These are phyloP conservation scores for Gryon sp. DNA, from an alignment of 1,140 invertebrate species.

Conservation along the genomic window DNA sequence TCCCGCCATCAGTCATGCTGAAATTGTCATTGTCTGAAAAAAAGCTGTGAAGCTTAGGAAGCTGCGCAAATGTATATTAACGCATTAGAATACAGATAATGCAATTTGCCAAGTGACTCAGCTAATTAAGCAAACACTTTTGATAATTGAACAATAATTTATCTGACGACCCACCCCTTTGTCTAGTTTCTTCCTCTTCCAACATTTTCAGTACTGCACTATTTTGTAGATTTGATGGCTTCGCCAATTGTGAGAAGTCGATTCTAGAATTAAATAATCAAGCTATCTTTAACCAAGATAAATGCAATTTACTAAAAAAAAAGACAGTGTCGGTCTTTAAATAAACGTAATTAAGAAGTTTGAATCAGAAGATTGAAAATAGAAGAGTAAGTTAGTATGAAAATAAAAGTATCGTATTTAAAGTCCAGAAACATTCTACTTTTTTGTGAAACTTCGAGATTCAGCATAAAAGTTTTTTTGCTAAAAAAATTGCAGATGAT, in stretches of 20 bases:
- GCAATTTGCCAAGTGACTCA: slow-evolving; percentile 7
- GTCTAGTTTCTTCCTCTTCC: slow-evolving; percentile 87
- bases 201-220: slow-evolving; percentile 89
- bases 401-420: too few relatives aligned
- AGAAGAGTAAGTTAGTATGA: too few relatives aligned
- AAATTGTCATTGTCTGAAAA: too few relatives aligned
- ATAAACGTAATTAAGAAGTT: background rate
- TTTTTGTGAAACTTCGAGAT: too few relatives aligned
- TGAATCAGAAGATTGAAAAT: background rate
- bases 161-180: slow-evolving; percentile 77
- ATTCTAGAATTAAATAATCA: slow-evolving; percentile 81
- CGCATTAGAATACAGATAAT: background rate
- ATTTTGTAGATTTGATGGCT: slow-evolving; percentile 88
- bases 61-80: slow-evolving; percentile 5
- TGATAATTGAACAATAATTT: slow-evolving; percentile 51
- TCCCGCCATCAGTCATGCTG: too few relatives aligned
- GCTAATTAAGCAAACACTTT: slow-evolving; percentile 40
- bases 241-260: slow-evolving; percentile 85
- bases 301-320: slow-evolving; percentile 32
- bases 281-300: slow-evolving; percentile 40
- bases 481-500: too few relatives aligned
- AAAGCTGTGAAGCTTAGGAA: too few relatives aligned
- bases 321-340: slow-evolving; percentile 22
- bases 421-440: too few relatives aligned
- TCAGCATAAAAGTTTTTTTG: too few relatives aligned